Evolutionary conservation across 2,797 vertebrate species (phyloP), one percentile per base, ranked within the genome.

Genomic region (Tragelaphus eurycerus): DNA sequence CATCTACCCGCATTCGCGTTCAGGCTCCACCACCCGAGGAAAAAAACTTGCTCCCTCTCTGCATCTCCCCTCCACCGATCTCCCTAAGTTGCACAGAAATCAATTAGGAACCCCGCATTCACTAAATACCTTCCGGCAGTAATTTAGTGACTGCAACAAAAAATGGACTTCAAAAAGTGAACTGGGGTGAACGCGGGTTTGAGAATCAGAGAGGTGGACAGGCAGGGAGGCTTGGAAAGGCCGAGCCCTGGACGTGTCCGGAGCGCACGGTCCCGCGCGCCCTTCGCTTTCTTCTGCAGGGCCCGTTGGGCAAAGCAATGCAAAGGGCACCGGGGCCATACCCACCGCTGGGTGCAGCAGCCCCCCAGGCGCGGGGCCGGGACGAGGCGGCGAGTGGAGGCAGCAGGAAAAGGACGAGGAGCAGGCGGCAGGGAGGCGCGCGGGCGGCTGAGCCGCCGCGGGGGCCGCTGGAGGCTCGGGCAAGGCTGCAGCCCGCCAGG

Each of bases 321-420:
- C 93, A 82, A 85, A 86, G 95, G 95, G 96, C 97, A 74, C 95
- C 85, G 14, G 81, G 95, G 54, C 19, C 85, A 98, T 99, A 99
- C 99, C 98, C 99, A 99, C 99, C 99, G 95, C 97, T 96, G 97
- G 98, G 98, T 60, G 98, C 98, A 78, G 97, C 90, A 84, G 98
- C 97, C 97, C 98, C 98, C 84, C 96, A 82, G 87, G 96, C 92
- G 89, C 90, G 93, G 86, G 98, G 95, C 67, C 98, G 97, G 95
- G 96, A 98, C 94, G 97, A 97, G 98, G 98, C 96, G 94, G 96
- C 96, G 96, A 98, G 97, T 55, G 97, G 94, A 96, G 98, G 98
- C 91, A 98, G 96, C 97, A 98, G 97, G 43, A 98, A 96, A 87
- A 98, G 97, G 85, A 98, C 98, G 93, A 98, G 96, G 90, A 98